Evolutionary conservation across 2,888 invertebrate genomes (phyloP).

Genomic region (Ecdyonurus torrentis): DNA sequence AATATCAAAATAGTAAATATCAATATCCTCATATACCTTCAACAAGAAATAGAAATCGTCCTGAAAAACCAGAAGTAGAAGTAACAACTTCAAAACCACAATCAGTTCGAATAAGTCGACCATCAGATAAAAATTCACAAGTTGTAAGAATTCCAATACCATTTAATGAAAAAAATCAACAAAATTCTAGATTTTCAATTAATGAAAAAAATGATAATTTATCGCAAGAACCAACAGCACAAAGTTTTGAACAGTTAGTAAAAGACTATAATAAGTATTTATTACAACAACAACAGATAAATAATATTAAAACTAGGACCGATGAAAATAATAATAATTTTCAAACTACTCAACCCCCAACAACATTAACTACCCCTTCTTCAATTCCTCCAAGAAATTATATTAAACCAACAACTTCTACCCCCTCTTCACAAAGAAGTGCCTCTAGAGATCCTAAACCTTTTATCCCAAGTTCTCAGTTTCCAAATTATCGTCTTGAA

Average conservation of each 20-base stretch:
- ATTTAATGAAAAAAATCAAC: background rate
- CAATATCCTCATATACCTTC: background rate
- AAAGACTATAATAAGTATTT: background rate
- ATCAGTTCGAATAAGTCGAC: background rate
- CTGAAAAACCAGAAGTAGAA: background rate
- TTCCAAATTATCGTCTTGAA: background rate
- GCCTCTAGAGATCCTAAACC: background rate
- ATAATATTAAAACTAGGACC: too few species aligned
- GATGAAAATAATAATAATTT: background rate
- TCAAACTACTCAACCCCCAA: too few species aligned
- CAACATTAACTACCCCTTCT: background rate
- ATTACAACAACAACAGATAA: background rate
- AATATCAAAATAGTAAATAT: background rate
- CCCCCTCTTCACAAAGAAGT: background rate
- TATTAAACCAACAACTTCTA: background rate
- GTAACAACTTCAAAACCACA: background rate
- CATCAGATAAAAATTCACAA: too few species aligned
- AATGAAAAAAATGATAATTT: background rate
- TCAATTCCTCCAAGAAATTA: background rate
- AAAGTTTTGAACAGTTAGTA: background rate
- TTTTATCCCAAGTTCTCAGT: background rate
- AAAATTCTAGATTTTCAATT: background rate
- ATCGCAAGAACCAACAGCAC: background rate
- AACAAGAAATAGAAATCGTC: background rate
- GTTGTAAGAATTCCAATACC: too few species aligned